Evolutionary conservation across 2,113 vertebrate species (phyloP).

Genomic region (Spea multiplicata): DNA sequence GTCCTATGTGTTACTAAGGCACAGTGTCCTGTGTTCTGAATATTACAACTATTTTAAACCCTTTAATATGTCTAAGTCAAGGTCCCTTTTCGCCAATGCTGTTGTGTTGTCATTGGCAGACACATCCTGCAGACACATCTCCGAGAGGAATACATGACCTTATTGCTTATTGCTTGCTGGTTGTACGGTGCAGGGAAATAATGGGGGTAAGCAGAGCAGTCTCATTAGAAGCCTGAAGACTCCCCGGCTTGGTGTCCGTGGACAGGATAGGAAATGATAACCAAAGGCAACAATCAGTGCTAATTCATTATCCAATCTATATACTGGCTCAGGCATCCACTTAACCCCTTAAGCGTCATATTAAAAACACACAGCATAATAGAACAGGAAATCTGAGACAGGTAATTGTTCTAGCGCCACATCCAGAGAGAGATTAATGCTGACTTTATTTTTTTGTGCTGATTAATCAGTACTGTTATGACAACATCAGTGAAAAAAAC

Average conservation of each 20-base stretch:
- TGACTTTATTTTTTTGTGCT: too few species aligned
- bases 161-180: constrained; percentile 20
- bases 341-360: neutral
- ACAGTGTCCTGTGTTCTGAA: too few species aligned
- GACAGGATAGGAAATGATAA: constrained; percentile 21
- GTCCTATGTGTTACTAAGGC: too few species aligned
- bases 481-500: too few species aligned
- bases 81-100: constrained; percentile 13
- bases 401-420: too few species aligned
- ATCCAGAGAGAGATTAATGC: too few species aligned
- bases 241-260: neutral
- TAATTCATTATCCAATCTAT: neutral
- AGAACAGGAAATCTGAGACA: too few species aligned
- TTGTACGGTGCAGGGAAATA: constrained; percentile 4
- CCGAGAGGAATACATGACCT: constrained; percentile 31
- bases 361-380: too few species aligned
- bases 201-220: constrained; percentile 26
- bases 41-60: too few species aligned
- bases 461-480: too few species aligned
- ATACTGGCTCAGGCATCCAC: neutral
- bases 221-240: constrained; percentile 29
- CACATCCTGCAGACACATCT: constrained; percentile 6
- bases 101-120: constrained; percentile 4
- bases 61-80: too few species aligned
- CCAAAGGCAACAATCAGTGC: neutral